Base-by-base conservation (phyloP, 2,113 vertebrate species). In the Pongo pygmaeus region DNA sequence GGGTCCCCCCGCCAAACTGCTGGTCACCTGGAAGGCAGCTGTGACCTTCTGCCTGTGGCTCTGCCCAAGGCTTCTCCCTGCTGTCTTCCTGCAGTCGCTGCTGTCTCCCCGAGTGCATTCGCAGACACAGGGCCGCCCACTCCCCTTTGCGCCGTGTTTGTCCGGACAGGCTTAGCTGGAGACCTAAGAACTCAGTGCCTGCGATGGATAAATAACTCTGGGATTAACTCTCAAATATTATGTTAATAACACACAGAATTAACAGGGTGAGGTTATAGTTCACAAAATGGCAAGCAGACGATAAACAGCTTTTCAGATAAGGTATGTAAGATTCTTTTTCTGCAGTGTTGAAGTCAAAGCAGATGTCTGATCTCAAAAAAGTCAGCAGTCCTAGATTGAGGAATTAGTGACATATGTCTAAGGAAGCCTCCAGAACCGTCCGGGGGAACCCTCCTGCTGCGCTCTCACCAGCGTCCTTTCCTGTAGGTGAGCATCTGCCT, bases 401-500 rank as follows among this genome's bases (percentile, higher is more conserved):
- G 93, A 38, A 2, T 1, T 59, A 10, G 22, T 27, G 12, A 22
- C 1, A 32, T 14, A 32, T 6, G 23, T 5, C 10, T 95, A 64
- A 84, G 92, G 46, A 69, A 57, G 75, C 18, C 8, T 16, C 2
- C 69, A 18, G 46, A 94, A 40, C 0, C 1, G 70, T 88, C 59
- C 23, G n/a, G 81, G 38, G 55, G 72, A 84, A 22, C 52, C n/a
- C 4, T 96, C 64, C 32, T 86, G 85, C 91, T 8, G 72, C 64
- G 8, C 16, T 1, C 79, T 64, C 84, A 46, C 61, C 83, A 55
- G 48, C 70, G 52, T 96, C 96, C 72, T 43, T 18, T 48, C 46
- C 27, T 3, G 23, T 16, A 80, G 99, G 99, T 99, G 93, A 99
- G 99, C 98, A 99, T 99, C 98, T 99, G 99, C 97, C 98, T 99